Evolutionary conservation across 2,113 vertebrate genomes (phyloP), one percentile per base, ranked within the genome.

Genomic region (Xiphophorus couchianus): DNA sequence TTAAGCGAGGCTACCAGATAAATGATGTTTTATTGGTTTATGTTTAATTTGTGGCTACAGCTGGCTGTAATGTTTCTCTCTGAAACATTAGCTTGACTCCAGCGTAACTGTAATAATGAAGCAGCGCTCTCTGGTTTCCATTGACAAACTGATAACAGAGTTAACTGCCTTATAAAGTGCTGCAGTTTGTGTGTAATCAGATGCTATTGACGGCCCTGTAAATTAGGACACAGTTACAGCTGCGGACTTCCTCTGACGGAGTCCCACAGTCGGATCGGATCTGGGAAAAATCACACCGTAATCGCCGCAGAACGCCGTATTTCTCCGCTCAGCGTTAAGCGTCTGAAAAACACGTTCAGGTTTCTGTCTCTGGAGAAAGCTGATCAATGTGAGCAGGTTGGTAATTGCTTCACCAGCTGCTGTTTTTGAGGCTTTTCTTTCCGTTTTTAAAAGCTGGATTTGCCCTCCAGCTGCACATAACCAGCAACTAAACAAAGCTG

Each of bases 101-200:
- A 48, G 58, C 68, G 13, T 69, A 62, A 10, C 62, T 62, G 27
- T 39, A 68, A 77, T 58, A 70, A 80, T 61, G 58, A 66, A 54
- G 51, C 67, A 11, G 19, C 54, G 14, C 42, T 6, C 19, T n/a
- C 22, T 17, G 37, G 54, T 8, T 77, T 66, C 17, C 66, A 82
- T 75, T 29, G 83, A 81, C 86, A 33, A 44, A 62, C 80, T 81
- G 83, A 86, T 88, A 84, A 84, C 67, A 14, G 73, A 81, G 69
- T 63, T 84, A 86, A 84, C 86, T 31, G 74, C 80, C 86, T 84
- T 61, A 80, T 88, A 80, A 89, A 88, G 61, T 30, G 64, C 71
- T 62, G 28, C 60, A 30, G 31, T 69, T 81, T 71, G 62, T 60
- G 71, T 73, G 76, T 68, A 74, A 86, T 83, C 80, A 83, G 73